Evolutionary conservation across 2,888 invertebrate genomes (phyloP).

Genomic region (Aphodius granarius): DNA sequence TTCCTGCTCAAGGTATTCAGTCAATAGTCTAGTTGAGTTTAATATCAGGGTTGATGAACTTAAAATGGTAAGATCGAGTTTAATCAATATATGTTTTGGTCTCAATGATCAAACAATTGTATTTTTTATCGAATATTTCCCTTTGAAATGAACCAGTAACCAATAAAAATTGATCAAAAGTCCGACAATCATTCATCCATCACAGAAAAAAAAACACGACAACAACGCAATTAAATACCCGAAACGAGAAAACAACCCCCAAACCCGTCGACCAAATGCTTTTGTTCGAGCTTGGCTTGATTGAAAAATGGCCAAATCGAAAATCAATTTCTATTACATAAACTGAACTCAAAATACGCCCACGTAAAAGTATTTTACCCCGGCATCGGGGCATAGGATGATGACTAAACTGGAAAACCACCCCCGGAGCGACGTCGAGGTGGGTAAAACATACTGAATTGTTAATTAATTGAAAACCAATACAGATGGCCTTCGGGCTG

Average conservation of each 20-base stretch:
- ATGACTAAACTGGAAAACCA: constrained; percentile 4
- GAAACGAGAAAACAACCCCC: background rate
- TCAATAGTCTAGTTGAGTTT: too few species aligned
- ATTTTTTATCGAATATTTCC: background rate
- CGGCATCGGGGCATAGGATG: background rate
- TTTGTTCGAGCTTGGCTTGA: background rate
- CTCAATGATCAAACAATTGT: too few species aligned
- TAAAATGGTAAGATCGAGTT: too few species aligned
- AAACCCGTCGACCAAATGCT: background rate
- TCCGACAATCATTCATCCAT: background rate
- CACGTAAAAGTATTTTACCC: constrained; percentile 2
- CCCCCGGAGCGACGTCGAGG: background rate
- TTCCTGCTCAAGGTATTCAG: too few species aligned
- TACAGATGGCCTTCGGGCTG: constrained; percentile 35
- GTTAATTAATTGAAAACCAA: constrained; percentile 41
- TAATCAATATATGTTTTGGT: too few species aligned
- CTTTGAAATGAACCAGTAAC: background rate
- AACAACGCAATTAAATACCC: background rate
- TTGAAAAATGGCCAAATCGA: constrained; percentile 2
- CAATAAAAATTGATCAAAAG: background rate
- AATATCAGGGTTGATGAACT: too few species aligned
- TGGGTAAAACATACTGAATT: constrained; percentile 35
- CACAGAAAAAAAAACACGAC: background rate
- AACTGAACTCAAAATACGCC: constrained; percentile 1
- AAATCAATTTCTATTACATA: constrained; percentile 10